Evolutionary conservation across 2,797 vertebrate species (phyloP).

Genomic region (Crenichthys baileyi): DNA sequence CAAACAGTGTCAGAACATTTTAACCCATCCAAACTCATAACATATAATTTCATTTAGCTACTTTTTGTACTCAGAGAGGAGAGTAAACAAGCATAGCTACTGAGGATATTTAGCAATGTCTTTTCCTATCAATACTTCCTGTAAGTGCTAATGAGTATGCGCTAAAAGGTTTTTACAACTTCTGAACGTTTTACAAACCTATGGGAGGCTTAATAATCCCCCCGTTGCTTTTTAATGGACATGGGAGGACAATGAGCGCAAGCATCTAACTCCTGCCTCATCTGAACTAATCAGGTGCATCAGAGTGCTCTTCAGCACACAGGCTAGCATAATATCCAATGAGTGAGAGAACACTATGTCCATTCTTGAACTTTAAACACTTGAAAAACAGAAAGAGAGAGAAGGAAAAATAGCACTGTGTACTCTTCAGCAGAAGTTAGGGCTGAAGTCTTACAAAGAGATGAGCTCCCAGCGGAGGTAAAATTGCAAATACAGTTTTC

Average conservation of each 20-base stretch:
- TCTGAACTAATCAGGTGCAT: conserved; percentile 68
- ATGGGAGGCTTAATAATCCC: conserved; percentile 46
- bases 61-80: conserved; percentile 9
- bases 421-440: conserved; percentile 33
- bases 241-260: conserved; percentile 34
- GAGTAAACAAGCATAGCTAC: background rate
- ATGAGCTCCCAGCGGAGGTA: conserved; percentile 10
- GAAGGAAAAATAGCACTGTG: conserved; percentile 40
- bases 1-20: background rate
- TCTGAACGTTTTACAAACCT: conserved; percentile 45
- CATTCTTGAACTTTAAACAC: conserved; percentile 65
- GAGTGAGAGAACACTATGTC: conserved; percentile 47
- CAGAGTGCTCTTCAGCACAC: conserved; percentile 38
- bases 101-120: conserved; percentile 13
- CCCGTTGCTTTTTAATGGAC: conserved; percentile 38
- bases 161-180: conserved; percentile 47
- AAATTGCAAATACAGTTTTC: conserved; percentile 38
- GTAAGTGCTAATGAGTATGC: conserved; percentile 14
- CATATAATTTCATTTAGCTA: background rate
- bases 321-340: conserved; percentile 46
- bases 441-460: conserved; percentile 22
- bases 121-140: background rate
- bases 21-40: background rate
- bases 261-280: conserved; percentile 55
- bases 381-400: conserved; percentile 22